Conservation (phyloP, 2,113 vertebrate genomes). For the Xiphorhynchus elegans region DNA sequence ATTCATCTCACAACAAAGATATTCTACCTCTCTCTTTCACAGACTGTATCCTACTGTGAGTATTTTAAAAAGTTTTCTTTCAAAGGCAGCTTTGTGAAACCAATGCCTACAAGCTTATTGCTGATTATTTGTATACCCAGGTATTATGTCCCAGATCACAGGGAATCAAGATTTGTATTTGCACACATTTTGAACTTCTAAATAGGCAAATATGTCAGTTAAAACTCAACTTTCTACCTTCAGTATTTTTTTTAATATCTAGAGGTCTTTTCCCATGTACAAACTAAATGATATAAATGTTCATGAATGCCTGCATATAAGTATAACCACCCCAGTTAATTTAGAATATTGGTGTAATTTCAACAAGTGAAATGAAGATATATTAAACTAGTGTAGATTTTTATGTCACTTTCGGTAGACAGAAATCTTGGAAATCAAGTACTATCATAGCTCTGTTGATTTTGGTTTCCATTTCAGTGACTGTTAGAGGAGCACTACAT, state of each 20-base stretch:
- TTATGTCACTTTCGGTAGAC: not conserved
- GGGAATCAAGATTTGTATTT: not conserved
- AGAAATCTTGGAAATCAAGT: not conserved
- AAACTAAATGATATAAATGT: not conserved
- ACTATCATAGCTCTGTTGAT: not conserved
- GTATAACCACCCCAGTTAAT: not conserved
- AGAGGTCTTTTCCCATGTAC: not conserved
- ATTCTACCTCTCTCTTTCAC: not conserved
- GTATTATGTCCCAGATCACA: not conserved
- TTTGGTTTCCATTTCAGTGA: not conserved
- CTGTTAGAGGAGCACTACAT: not conserved
- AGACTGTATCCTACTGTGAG: not conserved
- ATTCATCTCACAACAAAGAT: not conserved
- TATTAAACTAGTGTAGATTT: not conserved
- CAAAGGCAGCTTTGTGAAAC: not conserved
- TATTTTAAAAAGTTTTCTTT: not conserved
- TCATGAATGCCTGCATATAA: not conserved
- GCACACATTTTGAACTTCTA: not conserved
- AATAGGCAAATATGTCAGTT: not conserved
- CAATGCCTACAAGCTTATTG: not conserved
- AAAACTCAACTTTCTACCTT: not conserved
- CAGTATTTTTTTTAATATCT: not conserved
- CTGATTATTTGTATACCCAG: not conserved
- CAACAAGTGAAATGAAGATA: not conserved
- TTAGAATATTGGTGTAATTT: not conserved